These are phyloP conservation scores for Sicus ferrugineus DNA, from an alignment of 2,888 invertebrate species.

Conservation along the genomic window DNA sequence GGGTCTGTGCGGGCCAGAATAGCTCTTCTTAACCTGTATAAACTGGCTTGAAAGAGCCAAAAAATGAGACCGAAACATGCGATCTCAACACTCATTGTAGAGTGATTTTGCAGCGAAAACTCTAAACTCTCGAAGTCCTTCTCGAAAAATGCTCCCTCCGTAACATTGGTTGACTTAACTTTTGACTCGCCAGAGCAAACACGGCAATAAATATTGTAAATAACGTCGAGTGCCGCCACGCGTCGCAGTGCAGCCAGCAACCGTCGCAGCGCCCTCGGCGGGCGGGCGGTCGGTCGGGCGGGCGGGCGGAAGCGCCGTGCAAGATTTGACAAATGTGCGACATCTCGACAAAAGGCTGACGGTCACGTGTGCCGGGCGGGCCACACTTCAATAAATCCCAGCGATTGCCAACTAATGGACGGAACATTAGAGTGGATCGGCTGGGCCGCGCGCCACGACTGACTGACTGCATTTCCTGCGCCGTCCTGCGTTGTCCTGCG, in stretches of 20 bases:
- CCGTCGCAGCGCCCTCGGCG: too few relatives aligned
- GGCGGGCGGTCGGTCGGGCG: too few relatives aligned
- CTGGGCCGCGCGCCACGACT: neutral
- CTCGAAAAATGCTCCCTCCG: too few relatives aligned
- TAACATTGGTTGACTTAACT: neutral
- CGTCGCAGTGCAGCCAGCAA: neutral
- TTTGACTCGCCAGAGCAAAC: neutral
- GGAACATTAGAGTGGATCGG: neutral
- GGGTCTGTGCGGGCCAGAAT: too few relatives aligned
- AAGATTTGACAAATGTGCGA: conserved; percentile 1
- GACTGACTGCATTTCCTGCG: neutral
- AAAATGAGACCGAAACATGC: too few relatives aligned
- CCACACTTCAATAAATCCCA: conserved; percentile 4
- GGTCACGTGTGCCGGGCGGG: conserved; percentile 5
- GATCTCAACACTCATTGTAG: too few relatives aligned
- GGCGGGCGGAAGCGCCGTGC: neutral
- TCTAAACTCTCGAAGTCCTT: too few relatives aligned
- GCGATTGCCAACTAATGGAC: neutral
- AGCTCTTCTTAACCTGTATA: too few relatives aligned
- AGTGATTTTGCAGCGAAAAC: too few relatives aligned
- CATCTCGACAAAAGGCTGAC: neutral
- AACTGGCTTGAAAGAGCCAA: too few relatives aligned
- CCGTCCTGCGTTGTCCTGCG: neutral
- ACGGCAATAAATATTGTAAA: neutral
- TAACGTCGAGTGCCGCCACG: conserved; percentile 13